phyloP scores from a whole-genome alignment of 2,888 invertebrate species.

The Amphipyra tragopoginis region DNA sequence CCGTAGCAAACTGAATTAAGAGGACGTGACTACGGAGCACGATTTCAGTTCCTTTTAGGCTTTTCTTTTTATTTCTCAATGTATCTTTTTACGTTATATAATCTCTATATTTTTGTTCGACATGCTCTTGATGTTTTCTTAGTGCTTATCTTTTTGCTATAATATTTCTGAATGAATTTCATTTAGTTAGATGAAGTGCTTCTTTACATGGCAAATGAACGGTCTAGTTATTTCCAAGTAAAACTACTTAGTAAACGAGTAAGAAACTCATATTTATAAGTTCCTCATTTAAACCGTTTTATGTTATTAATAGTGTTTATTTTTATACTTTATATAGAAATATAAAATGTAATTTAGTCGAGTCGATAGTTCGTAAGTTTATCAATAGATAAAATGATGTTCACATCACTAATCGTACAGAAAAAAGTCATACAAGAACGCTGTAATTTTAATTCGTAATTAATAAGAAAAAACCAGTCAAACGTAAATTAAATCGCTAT shows the following conservation, averaged over 20 bases:
- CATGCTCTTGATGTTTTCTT: slow-evolving; percentile 34
- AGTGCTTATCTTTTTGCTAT: slow-evolving; percentile 15
- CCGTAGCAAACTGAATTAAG: slow-evolving; percentile 75
- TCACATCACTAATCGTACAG: slow-evolving; percentile 13
- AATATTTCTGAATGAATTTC: slow-evolving; percentile 32
- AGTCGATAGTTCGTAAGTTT: not conserved
- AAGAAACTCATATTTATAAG: slow-evolving; percentile 9
- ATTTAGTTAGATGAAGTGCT: slow-evolving; percentile 28
- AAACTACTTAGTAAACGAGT: slow-evolving; percentile 19
- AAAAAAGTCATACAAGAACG: not conserved
- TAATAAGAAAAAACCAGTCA: slow-evolving; percentile 13
- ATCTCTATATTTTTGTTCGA: slow-evolving; percentile 34
- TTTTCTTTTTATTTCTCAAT: slow-evolving; percentile 61
- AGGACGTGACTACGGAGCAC: slow-evolving; percentile 75
- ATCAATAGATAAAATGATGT: not conserved
- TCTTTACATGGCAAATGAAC: slow-evolving; percentile 27
- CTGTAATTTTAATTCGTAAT: slow-evolving; percentile 14
- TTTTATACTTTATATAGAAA: too few species aligned
- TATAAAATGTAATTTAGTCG: not conserved
- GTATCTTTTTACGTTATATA: slow-evolving; percentile 53
- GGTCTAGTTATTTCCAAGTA: slow-evolving; percentile 14
- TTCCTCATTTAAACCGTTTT: not conserved
- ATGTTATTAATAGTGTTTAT: not conserved
- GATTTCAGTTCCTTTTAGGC: slow-evolving; percentile 64
- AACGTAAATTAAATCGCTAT: slow-evolving; percentile 26